A percentile compares a stretch with the other conserved stretches of the same genome.
These are phyloP conservation scores for Dione vanillae DNA, from an alignment of 2,888 invertebrate species.

Conservation along the genomic window DNA sequence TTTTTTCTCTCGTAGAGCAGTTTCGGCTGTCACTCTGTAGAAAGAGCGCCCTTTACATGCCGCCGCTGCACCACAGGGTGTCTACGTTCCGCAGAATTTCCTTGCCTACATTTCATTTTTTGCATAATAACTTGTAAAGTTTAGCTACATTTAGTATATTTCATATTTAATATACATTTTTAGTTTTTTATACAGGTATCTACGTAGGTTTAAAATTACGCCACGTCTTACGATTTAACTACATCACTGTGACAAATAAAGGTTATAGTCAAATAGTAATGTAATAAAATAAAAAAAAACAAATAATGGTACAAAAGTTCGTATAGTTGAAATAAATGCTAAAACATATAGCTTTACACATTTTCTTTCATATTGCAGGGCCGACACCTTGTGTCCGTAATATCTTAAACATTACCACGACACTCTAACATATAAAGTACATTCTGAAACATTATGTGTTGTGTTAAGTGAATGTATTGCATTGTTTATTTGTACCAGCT, in stretches of 20 bases:
- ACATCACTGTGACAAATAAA: too few species aligned
- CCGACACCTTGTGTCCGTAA: not conserved
- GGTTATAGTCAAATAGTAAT: too few species aligned
- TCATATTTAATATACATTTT: constrained; percentile 22
- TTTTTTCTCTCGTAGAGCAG: constrained; percentile 63
- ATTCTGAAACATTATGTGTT: not conserved
- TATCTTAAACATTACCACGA: too few species aligned
- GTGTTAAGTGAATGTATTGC: not conserved
- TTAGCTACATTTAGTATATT: constrained; percentile 33
- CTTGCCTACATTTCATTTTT: constrained; percentile 62
- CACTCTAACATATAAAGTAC: too few species aligned
- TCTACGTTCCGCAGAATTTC: constrained; percentile 71
- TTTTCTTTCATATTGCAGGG: not conserved
- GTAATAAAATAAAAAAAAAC: too few species aligned
- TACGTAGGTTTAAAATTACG: too few species aligned
- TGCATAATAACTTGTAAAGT: constrained; percentile 46
- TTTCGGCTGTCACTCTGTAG: constrained; percentile 79
- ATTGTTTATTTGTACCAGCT: too few species aligned
- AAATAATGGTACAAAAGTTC: too few species aligned
- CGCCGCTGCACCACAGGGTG: constrained; percentile 75
- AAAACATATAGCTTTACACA: too few species aligned
- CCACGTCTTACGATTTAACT: too few species aligned
- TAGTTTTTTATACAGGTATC: too few species aligned
- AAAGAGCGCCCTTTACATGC: constrained; percentile 66
- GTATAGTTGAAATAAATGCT: too few species aligned